Conservation (phyloP, 2,888 invertebrate genomes). For the Stomorhina lunata region DNA sequence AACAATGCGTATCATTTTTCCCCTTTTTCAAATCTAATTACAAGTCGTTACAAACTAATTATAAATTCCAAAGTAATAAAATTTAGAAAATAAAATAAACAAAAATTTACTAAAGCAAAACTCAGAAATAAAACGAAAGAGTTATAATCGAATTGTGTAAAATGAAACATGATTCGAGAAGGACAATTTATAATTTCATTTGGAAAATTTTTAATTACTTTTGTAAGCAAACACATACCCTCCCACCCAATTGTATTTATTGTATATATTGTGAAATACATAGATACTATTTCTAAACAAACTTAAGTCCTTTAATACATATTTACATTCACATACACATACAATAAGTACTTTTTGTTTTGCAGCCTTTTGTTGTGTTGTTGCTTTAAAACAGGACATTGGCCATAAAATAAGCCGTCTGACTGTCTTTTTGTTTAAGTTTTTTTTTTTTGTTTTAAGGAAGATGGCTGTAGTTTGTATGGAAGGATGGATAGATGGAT, state of each 20-base stretch:
- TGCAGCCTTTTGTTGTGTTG: background rate
- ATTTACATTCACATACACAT: background rate
- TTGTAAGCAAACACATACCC: background rate
- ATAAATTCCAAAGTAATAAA: constrained; percentile 60
- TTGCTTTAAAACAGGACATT: constrained; percentile 29
- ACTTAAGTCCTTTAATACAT: no score
- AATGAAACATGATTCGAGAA: background rate
- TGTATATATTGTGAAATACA: no score
- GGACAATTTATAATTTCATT: constrained; percentile 52
- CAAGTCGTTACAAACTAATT: constrained; percentile 60
- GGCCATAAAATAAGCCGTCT: constrained; percentile 37
- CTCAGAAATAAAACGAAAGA: constrained; percentile 29
- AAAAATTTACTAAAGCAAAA: constrained; percentile 11
- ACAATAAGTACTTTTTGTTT: background rate
- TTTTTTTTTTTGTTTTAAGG: background rate
- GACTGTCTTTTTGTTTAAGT: constrained; percentile 5
- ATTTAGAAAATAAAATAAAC: constrained; percentile 28
- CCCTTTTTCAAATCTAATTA: constrained; percentile 52
- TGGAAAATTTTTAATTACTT: constrained; percentile 54
- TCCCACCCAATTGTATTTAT: no score
- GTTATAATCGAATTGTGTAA: constrained; percentile 18
- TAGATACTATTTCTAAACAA: no score
- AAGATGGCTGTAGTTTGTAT: background rate
- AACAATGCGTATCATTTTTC: constrained; percentile 46
- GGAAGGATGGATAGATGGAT: background rate